Conservation (phyloP, 2,888 invertebrate genomes). For the Heliconius sara region DNA sequence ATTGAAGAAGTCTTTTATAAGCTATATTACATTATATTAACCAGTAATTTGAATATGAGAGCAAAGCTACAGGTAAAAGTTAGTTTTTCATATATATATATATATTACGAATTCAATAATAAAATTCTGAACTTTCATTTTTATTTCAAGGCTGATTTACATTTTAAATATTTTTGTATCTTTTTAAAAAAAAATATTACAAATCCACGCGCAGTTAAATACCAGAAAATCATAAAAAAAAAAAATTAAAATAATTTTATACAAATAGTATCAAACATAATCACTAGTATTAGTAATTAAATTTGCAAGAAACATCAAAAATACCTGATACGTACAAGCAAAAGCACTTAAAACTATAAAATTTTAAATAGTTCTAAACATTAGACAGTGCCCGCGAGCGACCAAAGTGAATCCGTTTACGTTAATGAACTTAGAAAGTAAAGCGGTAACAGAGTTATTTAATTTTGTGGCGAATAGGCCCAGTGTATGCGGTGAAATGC, state of each 20-base stretch:
- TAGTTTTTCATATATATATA: too few species aligned
- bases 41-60: too few species aligned
- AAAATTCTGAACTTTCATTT: too few species aligned
- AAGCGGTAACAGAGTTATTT: slow-evolving; percentile 43
- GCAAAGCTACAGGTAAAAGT: too few species aligned
- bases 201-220: not conserved
- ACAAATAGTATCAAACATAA: not conserved
- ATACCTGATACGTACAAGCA: not conserved
- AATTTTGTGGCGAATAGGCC: slow-evolving; percentile 43
- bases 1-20: too few species aligned
- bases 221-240: not conserved
- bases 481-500: slow-evolving; percentile 42
- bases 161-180: not conserved
- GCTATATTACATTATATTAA: too few species aligned
- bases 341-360: slow-evolving; percentile 10
- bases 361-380: slow-evolving; percentile 35
- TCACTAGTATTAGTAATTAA: not conserved
- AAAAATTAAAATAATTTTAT: not conserved
- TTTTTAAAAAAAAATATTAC: not conserved
- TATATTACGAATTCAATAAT: too few species aligned
- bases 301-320: not conserved
- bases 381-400: slow-evolving; percentile 32
- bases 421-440: slow-evolving; percentile 45
- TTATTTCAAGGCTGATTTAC: too few species aligned
- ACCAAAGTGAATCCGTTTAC: slow-evolving; percentile 41